Conservation (phyloP, 2,888 invertebrate genomes). For the Cremastinae sp. region DNA sequence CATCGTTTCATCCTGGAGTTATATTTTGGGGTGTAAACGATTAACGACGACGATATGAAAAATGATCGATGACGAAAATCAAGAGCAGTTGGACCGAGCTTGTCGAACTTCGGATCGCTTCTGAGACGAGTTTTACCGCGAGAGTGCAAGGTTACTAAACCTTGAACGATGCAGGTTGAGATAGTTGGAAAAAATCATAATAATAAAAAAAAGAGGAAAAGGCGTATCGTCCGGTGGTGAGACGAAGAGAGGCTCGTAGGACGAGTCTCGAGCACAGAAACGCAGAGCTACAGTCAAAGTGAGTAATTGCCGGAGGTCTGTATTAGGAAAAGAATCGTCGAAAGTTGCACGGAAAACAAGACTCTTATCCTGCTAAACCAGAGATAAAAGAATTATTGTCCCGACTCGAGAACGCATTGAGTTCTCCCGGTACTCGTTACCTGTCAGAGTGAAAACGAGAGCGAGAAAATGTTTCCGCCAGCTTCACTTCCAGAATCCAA, state of each 20-base stretch:
- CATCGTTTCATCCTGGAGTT: neutral
- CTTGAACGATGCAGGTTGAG: conserved; percentile 32
- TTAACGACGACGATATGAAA: neutral
- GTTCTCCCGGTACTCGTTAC: conserved; percentile 25
- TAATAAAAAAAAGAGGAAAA: conserved; percentile 13
- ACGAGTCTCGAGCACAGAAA: no score
- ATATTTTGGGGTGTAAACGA: neutral
- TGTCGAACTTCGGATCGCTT: conserved; percentile 25
- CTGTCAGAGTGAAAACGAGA: conserved; percentile 2
- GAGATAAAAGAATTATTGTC: conserved; percentile 49
- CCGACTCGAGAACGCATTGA: conserved; percentile 27
- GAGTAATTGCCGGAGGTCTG: conserved; percentile 36
- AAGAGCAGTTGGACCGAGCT: conserved; percentile 13
- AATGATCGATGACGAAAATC: conserved; percentile 4
- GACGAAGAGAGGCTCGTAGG: neutral
- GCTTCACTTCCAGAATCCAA: no score
- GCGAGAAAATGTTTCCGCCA: conserved; percentile 3
- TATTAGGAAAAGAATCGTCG: conserved; percentile 58
- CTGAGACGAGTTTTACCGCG: conserved; percentile 9
- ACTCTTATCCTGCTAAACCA: conserved; percentile 32
- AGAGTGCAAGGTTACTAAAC: conserved; percentile 53
- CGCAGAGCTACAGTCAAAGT: conserved; percentile 22
- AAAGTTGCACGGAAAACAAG: conserved; percentile 65
- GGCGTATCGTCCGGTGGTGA: conserved; percentile 31
- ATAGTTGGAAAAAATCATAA: conserved; percentile 18